Base-by-base conservation (phyloP, 2,113 vertebrate genomes). In the Lepisosteus osseus region DNA sequence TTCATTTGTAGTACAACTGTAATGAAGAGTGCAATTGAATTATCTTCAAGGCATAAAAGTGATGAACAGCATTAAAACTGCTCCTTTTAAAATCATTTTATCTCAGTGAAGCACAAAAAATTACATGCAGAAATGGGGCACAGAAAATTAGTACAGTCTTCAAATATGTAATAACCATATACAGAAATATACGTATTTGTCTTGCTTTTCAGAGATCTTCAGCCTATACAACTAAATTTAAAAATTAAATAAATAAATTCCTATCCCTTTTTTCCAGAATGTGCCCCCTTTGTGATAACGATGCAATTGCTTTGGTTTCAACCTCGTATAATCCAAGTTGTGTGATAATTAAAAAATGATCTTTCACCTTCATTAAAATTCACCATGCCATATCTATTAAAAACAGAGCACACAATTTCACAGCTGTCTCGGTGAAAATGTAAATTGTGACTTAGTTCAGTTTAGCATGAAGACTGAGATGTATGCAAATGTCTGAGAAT, bases 371-470 rank as follows among this genome's bases (percentile, higher is more conserved):
- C 54, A 67, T 72, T 66, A 72, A 43, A 59, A 72, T 72, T 54
- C 71, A 67, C 42, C 57, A 6, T 13, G 54, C 51, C 63, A 40
- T 72, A 65, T 72, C 70, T 57, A 4, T 29, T 47, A 7, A 56
- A 65, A 66, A 72, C 54, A 72, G 17, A 55, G 42, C n/a, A 45
- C 42, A 17, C 54, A 67, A 67, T 72, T 56, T 57, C 63, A 72
- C 71, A 72, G 71, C 71, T 72, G 71, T 65, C 71, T 65, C 41
- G 42, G 29, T n/a, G 40, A 45, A 55, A 14, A 6, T 17, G 63
- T 61, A 66, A 66, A 72, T 59, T 42, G 4, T 51, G 71, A 72
- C 65, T 62, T 54, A 67, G 71, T 63, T 57, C 71, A 59, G 54
- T 29, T 63, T 43, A 14, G 41, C 71, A 9, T 72, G 71, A 72